Evolutionary conservation across 1,140 invertebrate genomes (phyloP), one percentile per base, ranked within the genome.

Genomic region (Micrasema longulum): DNA sequence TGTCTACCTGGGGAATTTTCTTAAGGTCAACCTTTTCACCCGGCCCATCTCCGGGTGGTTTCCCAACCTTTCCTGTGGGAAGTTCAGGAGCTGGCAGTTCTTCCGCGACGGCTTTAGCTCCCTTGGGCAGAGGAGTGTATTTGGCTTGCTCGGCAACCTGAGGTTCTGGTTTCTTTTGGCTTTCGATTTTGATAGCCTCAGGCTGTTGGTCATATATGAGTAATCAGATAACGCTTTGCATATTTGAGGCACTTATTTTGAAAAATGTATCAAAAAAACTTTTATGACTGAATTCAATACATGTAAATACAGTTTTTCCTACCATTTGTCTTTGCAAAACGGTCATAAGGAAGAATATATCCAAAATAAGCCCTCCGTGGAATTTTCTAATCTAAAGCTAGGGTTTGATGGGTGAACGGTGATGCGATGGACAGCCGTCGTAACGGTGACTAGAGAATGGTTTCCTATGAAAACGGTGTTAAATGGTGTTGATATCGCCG

Each of bases 51-150:
- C 63, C 73, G 3, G 47, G 69, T 0, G 57, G 55, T 26, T 75
- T 75, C 9, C 53, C 69, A 11, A 66, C 53, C 52, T 36, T 41
- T 23, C 64, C 55, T 22, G 36, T 68, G 0, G 62, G 53, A 2
- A 41, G 35, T 16, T 45, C n/a, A 0, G 53, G 16, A 1, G 20
- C 23, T 1, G 69, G 23, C 12, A 22, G 18, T 18, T 87, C 87
- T 12, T 75, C 76, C 1, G 35, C 43, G 11, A 47, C 74, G 23
- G 77, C 78, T 60, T 75, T 76, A 4, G 65, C 64, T 47, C 79
- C 79, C 64, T 79, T 79, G 11, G 75, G 73, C 7, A 7, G n/a
- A 0, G 64, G 45, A 7, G 55, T 64, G 18, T 22, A 45, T 10
- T 62, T 20, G 14, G 50, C 47, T 41, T 71, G 67, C 23, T 75